phyloP scores from a whole-genome alignment of 2,113 vertebrate genomes.

The pig (Sus scrofa) region T2T-Sscrofa CM000820.6:143421001-143421500 shows the following conservation, averaged over 20 bases:
- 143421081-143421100: too few species aligned
- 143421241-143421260: not conserved
- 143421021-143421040: too few species aligned
- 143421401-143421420: fast-evolving
- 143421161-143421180: not conserved
- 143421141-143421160: not conserved
- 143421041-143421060: too few species aligned
- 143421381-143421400: too few species aligned
- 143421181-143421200: too few species aligned
- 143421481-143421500: not conserved
- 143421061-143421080: too few species aligned
- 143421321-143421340: not conserved
- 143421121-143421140: not conserved
- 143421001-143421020: too few species aligned
- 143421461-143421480: not conserved
- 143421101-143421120: not conserved
- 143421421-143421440: not conserved
- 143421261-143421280: not conserved
- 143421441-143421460: not conserved
- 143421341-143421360: not conserved
- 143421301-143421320: not conserved
- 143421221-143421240: not conserved
- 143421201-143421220: not conserved
- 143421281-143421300: not conserved
- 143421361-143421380: too few species aligned